Evolutionary conservation across 1,140 invertebrate genomes (phyloP), one percentile per base, ranked within the genome.

Genomic region (Cyclina sinensis): DNA sequence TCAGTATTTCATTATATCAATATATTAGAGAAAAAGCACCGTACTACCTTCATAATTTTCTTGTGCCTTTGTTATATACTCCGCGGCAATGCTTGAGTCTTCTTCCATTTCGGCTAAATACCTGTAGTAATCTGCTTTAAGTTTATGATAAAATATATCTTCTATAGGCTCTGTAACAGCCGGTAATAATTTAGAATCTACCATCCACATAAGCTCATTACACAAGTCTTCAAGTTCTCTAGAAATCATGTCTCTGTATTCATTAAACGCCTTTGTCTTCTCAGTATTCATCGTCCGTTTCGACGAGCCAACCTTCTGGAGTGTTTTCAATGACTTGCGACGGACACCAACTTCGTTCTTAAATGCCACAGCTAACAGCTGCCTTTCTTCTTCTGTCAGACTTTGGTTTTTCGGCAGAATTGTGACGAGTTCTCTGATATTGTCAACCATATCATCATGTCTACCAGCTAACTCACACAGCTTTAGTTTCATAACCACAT

Each of bases 81-180:
- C 48, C 30, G 46, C 48, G 2, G 35, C 59, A 37, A 51, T 80
- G 18, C 48, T 59, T n/a, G 11, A 35, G 46, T 62, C 14, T 18
- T 70, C 62, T 98, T 95, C 99, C 98, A 81, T 32, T 97, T 99
- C 99, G 94, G 98, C 98, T 95, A 99, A 97, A 97, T 99, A 99
- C 97, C 98, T 95, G 96, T 98, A 99, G 97, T 99, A 99, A 96
- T 99, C 99, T 95, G 98, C 99, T 73, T 93, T 99, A 98, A 99
- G 99, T 97, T 99, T 99, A 96, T 99, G 97, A 97, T 99, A 99
- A 96, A 99, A 99, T 95, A 99, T 98, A 97, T 99, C 99, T 95
- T 98, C 98, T 97, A 99, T 98, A 3, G 73, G 24, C 14, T 89
- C 83, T 5, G 79, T 39, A 18, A 86, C 74, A 16, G 1, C 32